These are phyloP conservation scores for Gila robusta DNA, from an alignment of 2,797 vertebrate genomes.

Conservation along the genomic window DNA sequence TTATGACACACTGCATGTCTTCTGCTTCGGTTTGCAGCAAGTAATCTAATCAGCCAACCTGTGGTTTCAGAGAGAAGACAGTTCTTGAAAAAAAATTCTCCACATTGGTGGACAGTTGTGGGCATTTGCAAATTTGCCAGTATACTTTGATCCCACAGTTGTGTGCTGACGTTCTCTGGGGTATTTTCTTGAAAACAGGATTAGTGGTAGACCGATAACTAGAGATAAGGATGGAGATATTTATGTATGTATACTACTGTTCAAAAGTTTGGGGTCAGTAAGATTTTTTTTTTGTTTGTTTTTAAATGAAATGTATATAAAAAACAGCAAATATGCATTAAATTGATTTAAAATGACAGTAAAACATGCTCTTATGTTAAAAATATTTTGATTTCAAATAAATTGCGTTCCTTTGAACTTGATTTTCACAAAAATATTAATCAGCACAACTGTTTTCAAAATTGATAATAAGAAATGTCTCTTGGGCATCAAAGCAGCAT, in stretches of 20 bases:
- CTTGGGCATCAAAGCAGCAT: neutral
- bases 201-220: constrained; percentile 14
- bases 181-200: neutral
- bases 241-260: neutral
- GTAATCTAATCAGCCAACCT: constrained; percentile 1
- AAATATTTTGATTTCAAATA: no score
- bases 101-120: neutral
- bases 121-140: neutral
- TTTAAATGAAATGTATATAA: no score
- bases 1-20: neutral
- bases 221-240: neutral
- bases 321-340: neutral
- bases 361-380: neutral
- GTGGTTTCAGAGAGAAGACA: constrained; percentile 29
- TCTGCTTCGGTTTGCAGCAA: neutral
- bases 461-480: neutral
- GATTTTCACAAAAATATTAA: no score
- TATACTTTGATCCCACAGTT: constrained; percentile 28
- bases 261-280: neutral
- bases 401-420: no score
- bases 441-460: neutral
- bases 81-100: neutral
- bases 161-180: constrained; percentile 1
- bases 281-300: neutral
- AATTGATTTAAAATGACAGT: neutral